Evolutionary conservation across 1,140 invertebrate species (phyloP), one percentile per base, ranked within the genome.

Genomic region (Heliconius congener): DNA sequence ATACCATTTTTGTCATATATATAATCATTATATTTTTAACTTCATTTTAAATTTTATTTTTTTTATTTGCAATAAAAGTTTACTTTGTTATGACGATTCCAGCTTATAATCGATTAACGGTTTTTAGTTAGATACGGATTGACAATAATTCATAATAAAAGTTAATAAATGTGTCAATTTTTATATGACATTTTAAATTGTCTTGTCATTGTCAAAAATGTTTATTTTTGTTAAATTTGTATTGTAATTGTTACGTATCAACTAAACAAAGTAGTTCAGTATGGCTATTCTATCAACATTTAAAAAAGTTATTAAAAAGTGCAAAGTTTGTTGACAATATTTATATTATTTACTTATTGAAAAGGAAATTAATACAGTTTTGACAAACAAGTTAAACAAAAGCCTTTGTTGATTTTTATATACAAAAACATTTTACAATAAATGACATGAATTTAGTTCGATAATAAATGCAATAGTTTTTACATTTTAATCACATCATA

Each of bases 361-460:
- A 16, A 46, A 30, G 23, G 23, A n/a, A 27, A 11, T 27, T 23
- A 0, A 27, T 27, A 66, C 13, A 66, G 23, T 66, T 66, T 66
- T n/a, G 9, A 60, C 9, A 60, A 23, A 23, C n/a, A 60, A 60
- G 52, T 55, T n/a, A 46, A 52, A 52, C 16, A 50, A 52, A 52
- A 19, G 50, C 18, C 16, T 19, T 19, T 6, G 16, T 52, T 52
- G 42, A 3, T 2, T 52, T 19, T 52, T 18, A 52, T 18, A 23
- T 57, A 57, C 8, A 57, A 57, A 9, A 23, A 57, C 18, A 57
- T 23, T 57, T n/a, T 9, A n/a, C 19, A 57, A 9, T 9, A 8
- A 57, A 57, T 66, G 4, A 66, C 27, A 27, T n/a, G 30, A 9
- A 13, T 85, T 85, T 85, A 4, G 13, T 46, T 46, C 13, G 42